phyloP scores from a whole-genome alignment of 37 sponge, comb jelly and placozoan genomes.

The Beroe forskalii region DNA sequence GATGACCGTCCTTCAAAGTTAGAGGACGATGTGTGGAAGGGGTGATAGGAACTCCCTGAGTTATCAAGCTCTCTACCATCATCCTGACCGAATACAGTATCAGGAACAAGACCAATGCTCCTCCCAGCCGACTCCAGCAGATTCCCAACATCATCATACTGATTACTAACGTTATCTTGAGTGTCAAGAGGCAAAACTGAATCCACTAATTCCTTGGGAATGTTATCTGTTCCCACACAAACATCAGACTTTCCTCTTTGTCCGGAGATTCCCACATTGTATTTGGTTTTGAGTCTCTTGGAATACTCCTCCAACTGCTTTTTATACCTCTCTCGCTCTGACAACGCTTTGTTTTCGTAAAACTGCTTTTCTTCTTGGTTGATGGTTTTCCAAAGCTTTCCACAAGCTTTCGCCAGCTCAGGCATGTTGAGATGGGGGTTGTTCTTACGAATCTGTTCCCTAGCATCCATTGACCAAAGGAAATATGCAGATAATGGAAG shows the following conservation, averaged over 20 bases:
- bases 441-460: slow-evolving; percentile 30
- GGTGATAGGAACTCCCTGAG: background rate
- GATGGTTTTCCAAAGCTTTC: slow-evolving; percentile 47
- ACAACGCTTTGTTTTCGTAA: slow-evolving; percentile 39
- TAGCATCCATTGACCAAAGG: slow-evolving; percentile 43
- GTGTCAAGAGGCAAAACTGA: background rate
- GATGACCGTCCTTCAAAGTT: background rate
- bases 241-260: background rate
- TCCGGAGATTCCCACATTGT: background rate
- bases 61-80: background rate
- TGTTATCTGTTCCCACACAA: slow-evolving; percentile 31
- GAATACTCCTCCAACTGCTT: slow-evolving; percentile 24
- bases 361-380: slow-evolving; percentile 55
- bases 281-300: background rate
- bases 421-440: slow-evolving; percentile 39
- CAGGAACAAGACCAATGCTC: slow-evolving; percentile 3
- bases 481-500: slow-evolving; percentile 31
- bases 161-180: background rate
- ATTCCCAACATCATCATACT: background rate
- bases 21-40: background rate
- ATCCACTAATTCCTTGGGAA: background rate
- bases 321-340: background rate
- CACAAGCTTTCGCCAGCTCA: slow-evolving; percentile 51
- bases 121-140: slow-evolving; percentile 48
- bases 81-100: background rate